Evolutionary conservation across 1,140 invertebrate species (phyloP), one percentile per base, ranked within the genome.

Genomic region (Drosophila pandora): DNA sequence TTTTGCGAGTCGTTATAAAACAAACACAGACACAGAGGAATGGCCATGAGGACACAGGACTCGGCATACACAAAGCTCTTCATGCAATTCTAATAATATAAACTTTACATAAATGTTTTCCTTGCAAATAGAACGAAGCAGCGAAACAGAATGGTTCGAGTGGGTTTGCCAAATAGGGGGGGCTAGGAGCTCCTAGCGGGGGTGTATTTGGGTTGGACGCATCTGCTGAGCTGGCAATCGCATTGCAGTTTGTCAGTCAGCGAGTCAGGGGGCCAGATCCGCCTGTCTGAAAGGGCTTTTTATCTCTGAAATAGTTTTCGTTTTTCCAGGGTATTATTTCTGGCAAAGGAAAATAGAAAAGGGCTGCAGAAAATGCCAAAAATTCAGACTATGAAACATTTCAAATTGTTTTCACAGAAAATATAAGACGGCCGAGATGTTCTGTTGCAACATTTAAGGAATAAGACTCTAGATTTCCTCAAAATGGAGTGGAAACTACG

Each of bases 41-140:
- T 22, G 55, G 45, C 7, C 39, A 67, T 41, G 54, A 54, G 41
- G 58, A 68, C 61, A 60, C 53, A 60, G 43, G 62, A 57, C 49
- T 39, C 32, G 30, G 49, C 54, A 62, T 17, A 45, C 54, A 55
- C 67, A 78, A 57, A 70, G 65, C 73, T 47, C 65, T 58, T 60
- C 58, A 84, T 85, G 83, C 78, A 75, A 78, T 87, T 88, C 69
- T 84, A 56, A 76, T 82, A 87, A 68, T 67, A 78, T 88, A 87
- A 87, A 85, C 69, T 85, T 85, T 88, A 85, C 82, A 82, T 85
- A 88, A 85, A 85, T 85, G 82, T 85, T 85, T 68, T 85, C 81
- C 80, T 69, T 58, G 82, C 82, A 87, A 87, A 85, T 75, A 81
- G 49, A 74, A 76, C 53, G 22, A 48, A 69, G 50, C 67, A 57